Base-by-base conservation (phyloP, 2,888 invertebrate species). In the Stenodera caucasica region DNA sequence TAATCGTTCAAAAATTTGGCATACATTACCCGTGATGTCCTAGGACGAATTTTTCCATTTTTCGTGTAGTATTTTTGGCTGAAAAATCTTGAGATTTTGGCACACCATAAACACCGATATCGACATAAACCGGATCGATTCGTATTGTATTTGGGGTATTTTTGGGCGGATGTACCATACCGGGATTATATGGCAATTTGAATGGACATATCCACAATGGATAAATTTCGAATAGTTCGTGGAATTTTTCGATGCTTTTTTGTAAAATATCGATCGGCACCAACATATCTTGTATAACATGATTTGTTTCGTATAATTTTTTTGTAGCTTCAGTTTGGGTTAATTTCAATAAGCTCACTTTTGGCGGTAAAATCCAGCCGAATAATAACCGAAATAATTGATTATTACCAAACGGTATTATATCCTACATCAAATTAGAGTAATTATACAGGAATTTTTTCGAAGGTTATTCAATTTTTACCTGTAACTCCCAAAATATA, bases 151-250 rank as follows among this genome's bases (percentile, higher is more conserved):
- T 72, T 2, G 74, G 75, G 30, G 33, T 5, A 49, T 14, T 29
- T 53, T 49, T 53, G 1, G 74, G 76, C 11, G 89, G 84, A 72
- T 86, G 87, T 57, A 93, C 81, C 82, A 92, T 86, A 0, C 93
- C 93, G 0, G 90, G 90, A 61, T 86, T 78, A 64, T 85, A 81
- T 55, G 85, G 86, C 63, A 93, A 80, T 71, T 84, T 86, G 80
- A 92, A 91, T 0, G 93, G 92, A 73, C 93, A 93, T 65, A 94
- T 74, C 92, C 93, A 94, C 2, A 93, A 80, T 0, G 93, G 93
- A 73, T 92, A 93, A 32, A 92, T 73, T 26, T 76, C 58, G 60
- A 91, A 83, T 73, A 87, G 85, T 8, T 85, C 76, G 73, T 92
- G 86, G 74, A 93, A 90, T 56, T 85, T 78, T 14, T 84, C 73